phyloP scores from a whole-genome alignment of 1,140 invertebrate species.

The Platyscapa corneri region DNA sequence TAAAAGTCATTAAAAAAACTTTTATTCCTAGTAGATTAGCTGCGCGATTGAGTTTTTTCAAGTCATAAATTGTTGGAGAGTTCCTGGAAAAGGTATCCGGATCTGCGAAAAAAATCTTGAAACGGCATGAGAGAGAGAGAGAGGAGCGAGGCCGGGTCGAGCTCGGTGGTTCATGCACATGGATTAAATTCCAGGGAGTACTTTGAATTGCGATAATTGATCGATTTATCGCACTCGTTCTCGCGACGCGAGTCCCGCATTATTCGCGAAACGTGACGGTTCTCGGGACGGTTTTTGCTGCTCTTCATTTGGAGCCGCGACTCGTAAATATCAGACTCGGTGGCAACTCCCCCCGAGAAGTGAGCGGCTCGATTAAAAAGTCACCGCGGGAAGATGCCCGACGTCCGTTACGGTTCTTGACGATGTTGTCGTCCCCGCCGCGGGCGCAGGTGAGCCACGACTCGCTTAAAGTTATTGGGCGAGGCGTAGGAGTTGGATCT shows the following conservation, averaged over 20 bases:
- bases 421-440: neutral
- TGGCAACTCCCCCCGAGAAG: neutral
- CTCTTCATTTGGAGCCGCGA: neutral
- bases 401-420: neutral
- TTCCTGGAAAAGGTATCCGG: neutral
- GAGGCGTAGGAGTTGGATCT: slow-evolving; percentile 13
- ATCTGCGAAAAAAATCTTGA: neutral
- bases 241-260: neutral
- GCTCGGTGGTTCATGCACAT: neutral
- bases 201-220: neutral
- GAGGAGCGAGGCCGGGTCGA: neutral
- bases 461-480: slow-evolving; percentile 1
- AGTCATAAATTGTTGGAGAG: neutral
- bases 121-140: neutral
- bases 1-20: neutral
- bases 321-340: neutral
- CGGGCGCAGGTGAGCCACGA: neutral
- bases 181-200: neutral
- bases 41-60: neutral
- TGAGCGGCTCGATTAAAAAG: slow-evolving; percentile 31
- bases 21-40: neutral
- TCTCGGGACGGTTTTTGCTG: neutral
- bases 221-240: neutral
- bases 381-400: no score
- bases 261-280: neutral